Conservation (phyloP, 1,140 invertebrate genomes). For the Drosophila grimshawi region DNA sequence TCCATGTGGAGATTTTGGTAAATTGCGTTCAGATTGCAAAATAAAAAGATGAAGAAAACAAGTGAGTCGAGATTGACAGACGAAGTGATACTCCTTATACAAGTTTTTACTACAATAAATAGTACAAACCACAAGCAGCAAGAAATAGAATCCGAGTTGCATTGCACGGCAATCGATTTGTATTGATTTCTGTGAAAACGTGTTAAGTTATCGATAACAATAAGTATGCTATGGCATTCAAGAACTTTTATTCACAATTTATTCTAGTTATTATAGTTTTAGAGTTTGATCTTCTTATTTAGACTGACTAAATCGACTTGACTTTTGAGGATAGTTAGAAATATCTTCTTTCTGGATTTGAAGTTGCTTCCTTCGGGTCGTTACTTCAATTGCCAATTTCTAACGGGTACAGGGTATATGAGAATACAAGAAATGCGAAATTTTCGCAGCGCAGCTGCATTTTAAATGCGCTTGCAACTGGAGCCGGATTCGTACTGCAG, state of each 20-base stretch:
- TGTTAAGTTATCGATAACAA: too few species aligned
- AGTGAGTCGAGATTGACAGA: background rate
- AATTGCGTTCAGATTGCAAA: conserved; percentile 64
- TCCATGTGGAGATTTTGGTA: conserved; percentile 43
- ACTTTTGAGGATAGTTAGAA: too few species aligned
- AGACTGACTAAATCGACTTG: too few species aligned
- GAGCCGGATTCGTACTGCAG: conserved; percentile 7
- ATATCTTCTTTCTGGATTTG: too few species aligned
- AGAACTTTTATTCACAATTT: too few species aligned
- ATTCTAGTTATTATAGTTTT: too few species aligned
- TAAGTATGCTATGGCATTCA: too few species aligned
- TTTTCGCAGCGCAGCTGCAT: conserved; percentile 40
- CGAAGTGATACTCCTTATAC: background rate
- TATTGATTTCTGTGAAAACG: too few species aligned
- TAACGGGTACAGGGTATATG: background rate
- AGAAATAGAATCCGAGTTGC: too few species aligned
- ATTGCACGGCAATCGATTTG: too few species aligned
- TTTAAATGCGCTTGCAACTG: conserved; percentile 34
- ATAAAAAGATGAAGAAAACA: conserved; percentile 11
- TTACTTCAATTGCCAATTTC: background rate
- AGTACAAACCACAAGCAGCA: too few species aligned
- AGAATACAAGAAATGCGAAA: conserved; percentile 36
- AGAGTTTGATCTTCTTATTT: too few species aligned
- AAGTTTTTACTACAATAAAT: background rate
- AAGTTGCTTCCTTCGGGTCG: background rate